Conservation (phyloP, 2,797 vertebrate genomes). For the Sebastiscus tertius region DNA sequence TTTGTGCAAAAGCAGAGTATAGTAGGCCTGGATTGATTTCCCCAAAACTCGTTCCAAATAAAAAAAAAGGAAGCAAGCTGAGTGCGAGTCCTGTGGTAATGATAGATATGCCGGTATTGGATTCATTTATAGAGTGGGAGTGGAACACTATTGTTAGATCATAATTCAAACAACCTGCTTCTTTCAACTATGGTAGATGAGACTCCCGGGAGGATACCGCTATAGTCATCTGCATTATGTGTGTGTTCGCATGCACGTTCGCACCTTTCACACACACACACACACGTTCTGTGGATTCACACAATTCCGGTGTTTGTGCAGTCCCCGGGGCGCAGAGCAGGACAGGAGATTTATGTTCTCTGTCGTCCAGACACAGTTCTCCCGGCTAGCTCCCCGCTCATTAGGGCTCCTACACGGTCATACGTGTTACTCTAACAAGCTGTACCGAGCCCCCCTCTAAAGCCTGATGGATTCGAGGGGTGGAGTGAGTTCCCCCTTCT, state of each 20-base stretch:
- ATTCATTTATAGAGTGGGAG: conserved; percentile 74
- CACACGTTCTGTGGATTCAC: conserved; percentile 2
- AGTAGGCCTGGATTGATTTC: conserved; percentile 54
- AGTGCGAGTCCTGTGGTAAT: conserved; percentile 60
- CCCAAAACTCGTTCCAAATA: conserved; percentile 54
- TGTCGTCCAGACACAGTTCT: conserved; percentile 72
- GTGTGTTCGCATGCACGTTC: conserved; percentile 15
- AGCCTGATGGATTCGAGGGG: conserved; percentile 72
- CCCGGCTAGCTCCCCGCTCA: conserved; percentile 69
- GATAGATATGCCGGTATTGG: conserved; percentile 70
- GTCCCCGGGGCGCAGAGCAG: conserved; percentile 67
- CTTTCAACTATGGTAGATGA: conserved; percentile 74
- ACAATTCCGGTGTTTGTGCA: conserved; percentile 60
- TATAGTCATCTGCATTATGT: conserved; percentile 67
- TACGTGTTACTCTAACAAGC: conserved; percentile 81
- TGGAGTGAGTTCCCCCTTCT: conserved; percentile 12
- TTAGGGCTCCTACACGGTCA: conserved; percentile 77
- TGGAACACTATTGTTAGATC: conserved; percentile 74
- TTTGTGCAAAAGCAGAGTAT: conserved; percentile 43
- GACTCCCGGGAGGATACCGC: conserved; percentile 63
- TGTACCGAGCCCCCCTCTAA: conserved; percentile 53
- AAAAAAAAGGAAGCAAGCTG: conserved; percentile 59
- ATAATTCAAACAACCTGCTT: conserved; percentile 82
- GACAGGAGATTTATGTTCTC: conserved; percentile 83
- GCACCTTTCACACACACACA: neutral